Conservation (phyloP, 1,140 invertebrate species). For the Oryctes rhinoceros region DNA sequence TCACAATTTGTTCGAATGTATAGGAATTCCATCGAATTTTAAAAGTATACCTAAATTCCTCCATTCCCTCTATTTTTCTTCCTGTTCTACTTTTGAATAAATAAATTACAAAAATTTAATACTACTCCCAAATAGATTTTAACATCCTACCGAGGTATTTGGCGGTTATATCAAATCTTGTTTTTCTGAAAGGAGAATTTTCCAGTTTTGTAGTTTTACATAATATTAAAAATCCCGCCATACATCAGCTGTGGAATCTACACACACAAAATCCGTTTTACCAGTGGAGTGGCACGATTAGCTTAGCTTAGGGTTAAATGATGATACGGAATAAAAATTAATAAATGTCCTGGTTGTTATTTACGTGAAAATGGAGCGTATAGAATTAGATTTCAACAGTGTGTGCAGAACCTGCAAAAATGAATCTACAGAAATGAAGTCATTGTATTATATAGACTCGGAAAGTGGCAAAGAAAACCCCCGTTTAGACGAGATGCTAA, state of each 20-base stretch:
- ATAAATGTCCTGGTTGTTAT: neutral
- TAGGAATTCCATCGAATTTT: too few relatives aligned
- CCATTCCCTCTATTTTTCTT: too few relatives aligned
- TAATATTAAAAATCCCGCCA: neutral
- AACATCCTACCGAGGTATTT: too few relatives aligned
- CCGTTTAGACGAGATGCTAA: constrained; percentile 61
- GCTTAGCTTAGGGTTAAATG: neutral
- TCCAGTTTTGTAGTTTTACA: neutral
- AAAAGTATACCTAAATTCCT: too few relatives aligned
- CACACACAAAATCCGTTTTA: neutral
- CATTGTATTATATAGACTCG: constrained; percentile 52
- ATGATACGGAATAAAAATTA: neutral
- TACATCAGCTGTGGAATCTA: constrained; percentile 24
- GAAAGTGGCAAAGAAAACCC: constrained; percentile 40
- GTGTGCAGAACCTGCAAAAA: constrained; percentile 55
- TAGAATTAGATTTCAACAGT: constrained; percentile 45
- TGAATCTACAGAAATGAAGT: constrained; percentile 50
- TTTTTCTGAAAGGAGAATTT: too few relatives aligned
- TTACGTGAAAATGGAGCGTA: neutral
- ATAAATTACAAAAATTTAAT: too few relatives aligned
- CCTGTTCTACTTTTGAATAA: too few relatives aligned
- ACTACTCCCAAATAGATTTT: too few relatives aligned
- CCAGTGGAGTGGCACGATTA: constrained; percentile 27
- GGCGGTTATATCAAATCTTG: too few relatives aligned
- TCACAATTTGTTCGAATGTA: too few relatives aligned